A percentile compares a stretch with the other conserved stretches of the same genome.
phyloP scores from a whole-genome alignment of 1,140 invertebrate species.

The Thereuonema tuberculata region DNA sequence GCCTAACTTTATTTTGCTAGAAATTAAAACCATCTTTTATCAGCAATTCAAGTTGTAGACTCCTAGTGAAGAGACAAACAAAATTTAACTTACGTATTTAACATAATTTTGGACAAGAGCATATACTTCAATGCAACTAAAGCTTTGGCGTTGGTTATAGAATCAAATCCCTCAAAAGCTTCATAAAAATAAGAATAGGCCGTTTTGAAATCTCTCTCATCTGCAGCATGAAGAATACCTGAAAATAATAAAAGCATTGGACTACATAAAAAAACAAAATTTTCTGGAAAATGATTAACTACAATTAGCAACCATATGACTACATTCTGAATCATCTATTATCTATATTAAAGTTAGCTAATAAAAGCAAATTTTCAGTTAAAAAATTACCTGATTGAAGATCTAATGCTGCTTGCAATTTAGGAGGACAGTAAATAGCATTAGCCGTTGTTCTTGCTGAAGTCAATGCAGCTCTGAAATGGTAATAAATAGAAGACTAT shows the following conservation, averaged over 20 bases:
- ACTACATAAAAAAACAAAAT: too few relatives aligned
- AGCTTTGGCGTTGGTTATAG: constrained; percentile 81
- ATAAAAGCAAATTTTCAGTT: too few relatives aligned
- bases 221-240: constrained; percentile 93
- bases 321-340: too few relatives aligned
- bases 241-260: constrained; percentile 11
- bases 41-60: too few relatives aligned
- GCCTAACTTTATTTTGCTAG: too few relatives aligned
- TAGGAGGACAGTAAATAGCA: constrained; percentile 97
- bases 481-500: constrained; percentile 10
- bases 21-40: too few relatives aligned
- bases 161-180: constrained; percentile 98
- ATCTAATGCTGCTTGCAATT: constrained; percentile 92
- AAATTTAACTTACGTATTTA: constrained; percentile 49
- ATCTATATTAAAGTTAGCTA: too few relatives aligned
- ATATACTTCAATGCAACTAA: constrained; percentile 94
- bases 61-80: constrained; percentile 4
- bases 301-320: too few relatives aligned
- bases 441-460: constrained; percentile 98
- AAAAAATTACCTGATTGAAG: constrained; percentile 63
- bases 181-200: constrained; percentile 99
- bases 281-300: too few relatives aligned
- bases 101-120: constrained; percentile 97
- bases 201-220: constrained; percentile 98
- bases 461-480: constrained; percentile 78